Percentiles rank a stretch among this genome's conserved stretches.
phyloP scores from a whole-genome alignment of 2,888 invertebrate species.

The Eilema caniola region DNA sequence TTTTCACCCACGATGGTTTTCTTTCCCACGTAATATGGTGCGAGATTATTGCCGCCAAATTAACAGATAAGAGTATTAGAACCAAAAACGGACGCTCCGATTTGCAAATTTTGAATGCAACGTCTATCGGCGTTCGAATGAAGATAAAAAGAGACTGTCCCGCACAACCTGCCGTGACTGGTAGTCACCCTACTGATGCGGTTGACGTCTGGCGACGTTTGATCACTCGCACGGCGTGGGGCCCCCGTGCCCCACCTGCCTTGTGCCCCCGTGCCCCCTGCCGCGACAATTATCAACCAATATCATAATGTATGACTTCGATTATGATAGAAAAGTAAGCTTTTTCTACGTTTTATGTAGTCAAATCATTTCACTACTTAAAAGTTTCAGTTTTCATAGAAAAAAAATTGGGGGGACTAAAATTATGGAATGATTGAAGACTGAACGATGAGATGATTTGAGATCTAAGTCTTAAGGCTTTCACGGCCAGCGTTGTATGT shows the following conservation, averaged over 20 bases:
- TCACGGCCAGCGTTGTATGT: too few species aligned
- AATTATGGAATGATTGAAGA: too few species aligned
- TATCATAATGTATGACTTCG: conserved; percentile 9
- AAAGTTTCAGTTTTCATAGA: too few species aligned
- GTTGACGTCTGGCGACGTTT: conserved; percentile 25
- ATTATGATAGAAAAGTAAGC: not conserved
- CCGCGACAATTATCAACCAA: conserved; percentile 20
- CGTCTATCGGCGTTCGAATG: not conserved
- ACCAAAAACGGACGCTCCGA: too few species aligned
- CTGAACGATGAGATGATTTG: too few species aligned
- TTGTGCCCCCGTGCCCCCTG: not conserved
- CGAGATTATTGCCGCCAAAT: too few species aligned
- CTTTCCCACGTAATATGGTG: too few species aligned
- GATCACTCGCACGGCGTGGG: conserved; percentile 20
- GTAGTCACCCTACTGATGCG: conserved; percentile 17
- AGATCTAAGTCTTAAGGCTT: too few species aligned
- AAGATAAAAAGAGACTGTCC: not conserved
- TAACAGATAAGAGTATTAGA: too few species aligned
- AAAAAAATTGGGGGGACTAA: too few species aligned
- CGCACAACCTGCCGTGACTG: conserved; percentile 3
- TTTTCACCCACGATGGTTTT: too few species aligned
- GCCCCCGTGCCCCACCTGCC: conserved; percentile 1
- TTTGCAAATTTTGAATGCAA: not conserved
- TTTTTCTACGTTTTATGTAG: not conserved
- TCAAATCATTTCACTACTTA: too few species aligned